A percentile compares a stretch with the other conserved stretches of the same genome.
phyloP scores from a whole-genome alignment of 2,888 invertebrate species.

The Epistrophe grossulariae region DNA sequence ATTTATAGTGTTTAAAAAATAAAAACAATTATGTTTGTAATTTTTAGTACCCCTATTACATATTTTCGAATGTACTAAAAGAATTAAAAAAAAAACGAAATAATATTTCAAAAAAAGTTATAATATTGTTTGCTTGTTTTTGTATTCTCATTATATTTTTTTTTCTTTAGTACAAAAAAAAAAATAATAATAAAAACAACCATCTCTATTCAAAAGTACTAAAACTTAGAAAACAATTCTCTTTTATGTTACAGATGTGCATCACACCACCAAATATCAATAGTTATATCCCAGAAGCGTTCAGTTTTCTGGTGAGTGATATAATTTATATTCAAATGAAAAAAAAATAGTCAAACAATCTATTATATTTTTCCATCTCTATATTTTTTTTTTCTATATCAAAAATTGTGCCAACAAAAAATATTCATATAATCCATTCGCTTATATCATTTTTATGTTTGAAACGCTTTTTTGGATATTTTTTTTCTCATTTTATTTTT shows the following conservation, averaged over 20 bases:
- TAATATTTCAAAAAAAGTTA: not conserved
- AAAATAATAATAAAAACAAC: not conserved
- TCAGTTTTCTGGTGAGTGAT: slow-evolving; percentile 82
- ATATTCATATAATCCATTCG: slow-evolving; percentile 61
- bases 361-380: slow-evolving; percentile 31
- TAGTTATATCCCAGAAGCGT: slow-evolving; percentile 82
- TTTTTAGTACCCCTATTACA: slow-evolving; percentile 40
- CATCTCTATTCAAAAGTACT: slow-evolving; percentile 66
- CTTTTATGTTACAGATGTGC: slow-evolving; percentile 81
- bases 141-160: slow-evolving; percentile 51
- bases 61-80: slow-evolving; percentile 48
- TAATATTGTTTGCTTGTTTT: slow-evolving; percentile 37
- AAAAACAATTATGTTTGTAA: slow-evolving; percentile 14
- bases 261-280: slow-evolving; percentile 82
- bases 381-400: slow-evolving; percentile 29
- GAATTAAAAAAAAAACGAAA: not conserved
- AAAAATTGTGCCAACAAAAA: slow-evolving; percentile 48
- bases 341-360: slow-evolving; percentile 49
- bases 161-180: slow-evolving; percentile 71
- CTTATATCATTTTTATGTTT: slow-evolving; percentile 55
- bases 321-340: slow-evolving; percentile 40
- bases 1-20: slow-evolving; percentile 39
- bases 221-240: slow-evolving; percentile 74
- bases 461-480: slow-evolving; percentile 36
- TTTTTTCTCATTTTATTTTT: slow-evolving; percentile 42